Conservation (phyloP, 2,797 vertebrate genomes). For the Paedocypris micromegethes region DNA sequence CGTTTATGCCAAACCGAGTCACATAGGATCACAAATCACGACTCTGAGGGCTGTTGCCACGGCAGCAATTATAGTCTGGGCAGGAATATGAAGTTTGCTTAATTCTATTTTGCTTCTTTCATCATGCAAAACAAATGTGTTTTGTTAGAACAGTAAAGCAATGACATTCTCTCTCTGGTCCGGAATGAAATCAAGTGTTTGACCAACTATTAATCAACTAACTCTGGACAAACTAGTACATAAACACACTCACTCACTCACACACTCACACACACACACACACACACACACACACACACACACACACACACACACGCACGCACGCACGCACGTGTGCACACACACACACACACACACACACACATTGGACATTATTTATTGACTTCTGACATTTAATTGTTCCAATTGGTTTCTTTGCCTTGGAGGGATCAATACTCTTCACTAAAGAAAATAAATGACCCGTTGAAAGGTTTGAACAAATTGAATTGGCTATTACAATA, state of each 20-base stretch:
- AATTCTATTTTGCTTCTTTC: not conserved
- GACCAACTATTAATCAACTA: not conserved
- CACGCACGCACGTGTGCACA: not conserved
- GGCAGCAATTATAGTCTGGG: conserved; percentile 5
- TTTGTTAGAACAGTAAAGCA: too few relatives aligned
- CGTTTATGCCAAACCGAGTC: conserved; percentile 1
- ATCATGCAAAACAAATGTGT: too few relatives aligned
- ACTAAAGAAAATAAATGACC: not conserved
- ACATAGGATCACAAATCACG: not conserved
- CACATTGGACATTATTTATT: not conserved
- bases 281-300: not conserved
- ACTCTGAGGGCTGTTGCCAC: conserved; percentile 8
- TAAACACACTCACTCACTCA: not conserved
- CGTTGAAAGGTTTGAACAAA: not conserved
- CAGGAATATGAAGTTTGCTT: too few relatives aligned
- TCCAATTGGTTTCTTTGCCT: conserved; percentile 3
- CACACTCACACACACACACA: not conserved
- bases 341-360: not conserved
- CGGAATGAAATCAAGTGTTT: too few relatives aligned
- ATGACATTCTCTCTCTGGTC: too few relatives aligned
- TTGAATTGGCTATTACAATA: too few relatives aligned
- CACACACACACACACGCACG: not conserved
- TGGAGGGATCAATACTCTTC: not conserved
- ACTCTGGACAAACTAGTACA: not conserved
- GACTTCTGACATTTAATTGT: conserved; percentile 5